phyloP scores from a whole-genome alignment of 2,888 invertebrate species.

The Xylota sylvarum region DNA sequence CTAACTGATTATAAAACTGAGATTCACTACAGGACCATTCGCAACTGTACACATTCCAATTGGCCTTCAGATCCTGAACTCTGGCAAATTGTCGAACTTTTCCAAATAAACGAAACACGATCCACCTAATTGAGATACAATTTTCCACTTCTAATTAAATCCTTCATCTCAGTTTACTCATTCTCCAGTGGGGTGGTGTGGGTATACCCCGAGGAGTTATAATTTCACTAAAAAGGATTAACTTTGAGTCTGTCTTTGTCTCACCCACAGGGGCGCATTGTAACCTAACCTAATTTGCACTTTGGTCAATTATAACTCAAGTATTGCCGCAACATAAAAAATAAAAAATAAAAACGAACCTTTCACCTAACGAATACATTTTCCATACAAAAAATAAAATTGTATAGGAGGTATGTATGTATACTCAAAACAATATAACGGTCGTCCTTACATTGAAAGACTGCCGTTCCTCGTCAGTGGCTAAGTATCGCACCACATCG shows the following conservation, averaged over 20 bases:
- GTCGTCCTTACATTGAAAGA: neutral
- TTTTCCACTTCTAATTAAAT: conserved; percentile 70
- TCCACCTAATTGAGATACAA: conserved; percentile 69
- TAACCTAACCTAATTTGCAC: conserved; percentile 18
- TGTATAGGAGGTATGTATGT: no score
- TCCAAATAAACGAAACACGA: conserved; percentile 60
- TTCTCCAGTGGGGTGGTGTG: neutral
- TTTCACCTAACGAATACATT: conserved; percentile 1
- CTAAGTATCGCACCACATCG: conserved; percentile 36
- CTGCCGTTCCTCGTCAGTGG: neutral
- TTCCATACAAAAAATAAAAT: conserved; percentile 18
- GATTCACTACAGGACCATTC: conserved; percentile 21
- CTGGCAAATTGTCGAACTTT: conserved; percentile 29
- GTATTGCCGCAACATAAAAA: neutral
- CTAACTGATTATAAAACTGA: conserved; percentile 58
- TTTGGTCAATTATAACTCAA: conserved; percentile 32
- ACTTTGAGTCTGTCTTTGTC: neutral
- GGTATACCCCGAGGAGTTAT: neutral
- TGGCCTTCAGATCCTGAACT: conserved; percentile 12
- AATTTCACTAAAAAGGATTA: conserved; percentile 20
- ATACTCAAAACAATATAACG: conserved; percentile 18
- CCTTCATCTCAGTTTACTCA: conserved; percentile 14
- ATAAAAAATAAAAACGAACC: neutral
- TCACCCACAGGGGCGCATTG: neutral
- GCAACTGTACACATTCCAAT: neutral